Evolutionary conservation across 2,888 invertebrate species (phyloP), one percentile per base, ranked within the genome.

Genomic region (Oxyscelio sp.): DNA sequence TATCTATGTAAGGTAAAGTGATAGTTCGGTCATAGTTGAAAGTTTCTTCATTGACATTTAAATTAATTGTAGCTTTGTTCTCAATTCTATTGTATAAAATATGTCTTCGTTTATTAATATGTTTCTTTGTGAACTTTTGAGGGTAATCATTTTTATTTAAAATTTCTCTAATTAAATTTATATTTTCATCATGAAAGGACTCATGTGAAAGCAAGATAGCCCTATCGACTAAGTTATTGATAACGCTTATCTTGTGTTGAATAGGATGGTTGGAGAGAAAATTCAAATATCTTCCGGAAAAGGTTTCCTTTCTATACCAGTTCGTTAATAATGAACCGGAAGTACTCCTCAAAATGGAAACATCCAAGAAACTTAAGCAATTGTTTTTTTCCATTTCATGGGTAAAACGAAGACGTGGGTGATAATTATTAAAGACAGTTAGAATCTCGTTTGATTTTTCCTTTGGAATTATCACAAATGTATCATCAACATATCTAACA

Each of bases 401-500:
- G 6, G 77, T 68, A 54, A 79, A 75, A 22, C 70, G 40, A 17
- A 75, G 22, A 34, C 84, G 4, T 1, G 13, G 15, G 15, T 79
- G 74, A 13, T 63, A 75, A 3, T 11, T 13, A 38, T 80, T 75
- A 19, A 84, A 80, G 2, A 48, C 21, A 0, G 43, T n/a, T 1
- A 75, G 0, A 19, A 75, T 50, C 0, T 63, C 13, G 4, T 50
- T n/a, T 1, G 54, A 19, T 59, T 73, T 63, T 8, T 66, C n/a
- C 13, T 31, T 17, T 2, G 66, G 83, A 11, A 83, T 15, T 13
- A 63, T 31, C 0, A 63, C 17, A 3, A 71, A 43, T 0, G 59
- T 83, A 17, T 83, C 74, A 50, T 83, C 68, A 0, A 83, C 83
- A 38, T 74, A 83, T 31, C 78, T 58, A 31, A 38, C 13, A 21